Base-by-base conservation (phyloP, 2,888 invertebrate genomes). In the Rhamphomyia laevipes region DNA sequence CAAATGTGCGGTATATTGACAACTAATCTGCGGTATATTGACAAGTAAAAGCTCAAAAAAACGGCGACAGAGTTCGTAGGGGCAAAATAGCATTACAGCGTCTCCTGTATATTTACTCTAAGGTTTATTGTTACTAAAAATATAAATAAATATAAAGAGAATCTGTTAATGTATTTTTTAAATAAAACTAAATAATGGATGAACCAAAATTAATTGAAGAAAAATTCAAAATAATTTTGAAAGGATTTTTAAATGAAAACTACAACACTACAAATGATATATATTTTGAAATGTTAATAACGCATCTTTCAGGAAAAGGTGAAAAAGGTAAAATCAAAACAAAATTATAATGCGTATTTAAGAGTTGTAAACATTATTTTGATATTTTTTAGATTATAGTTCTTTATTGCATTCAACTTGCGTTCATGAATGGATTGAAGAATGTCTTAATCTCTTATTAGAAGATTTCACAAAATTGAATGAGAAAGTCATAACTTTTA, bases 251-350 rank as follows among this genome's bases (percentile, higher is more conserved):
- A 33, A 55, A 56, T 27, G 58, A 58, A 38, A 63, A 65, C 51
- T 64, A 65, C 55, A 56, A 57, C 40, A 61, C 59, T 43, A 62
- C 61, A 12, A 66, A 80, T 63, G 79, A 74, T 65, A 77, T 78
- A 57, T 81, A 82, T 64, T 76, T 80, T 52, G 82, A 81, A 62
- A 75, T 76, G 56, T 70, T 83, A 43, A 70, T 82, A 53, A 75
- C 76, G 48, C 80, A 81, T 66, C 63, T 82, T 55, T 67, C 73
- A 17, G 74, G 74, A 46, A 70, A 71, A 57, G 67, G 72, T 56
- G 72, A 75, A 63, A 65, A 68, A 63, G 75, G 18, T 6, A 40
- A 27, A 27, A 21, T 5, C 3, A 21, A 21, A 21, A 21, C 21
- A 21, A 21, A 27, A 27, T 27, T 27, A 9, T 7, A 27, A 27